Percentiles rank a stretch among this genome's conserved stretches.
These are phyloP conservation scores for Mastomys coucha DNA, from an alignment of 2,113 vertebrate species.

Conservation along the genomic window DNA sequence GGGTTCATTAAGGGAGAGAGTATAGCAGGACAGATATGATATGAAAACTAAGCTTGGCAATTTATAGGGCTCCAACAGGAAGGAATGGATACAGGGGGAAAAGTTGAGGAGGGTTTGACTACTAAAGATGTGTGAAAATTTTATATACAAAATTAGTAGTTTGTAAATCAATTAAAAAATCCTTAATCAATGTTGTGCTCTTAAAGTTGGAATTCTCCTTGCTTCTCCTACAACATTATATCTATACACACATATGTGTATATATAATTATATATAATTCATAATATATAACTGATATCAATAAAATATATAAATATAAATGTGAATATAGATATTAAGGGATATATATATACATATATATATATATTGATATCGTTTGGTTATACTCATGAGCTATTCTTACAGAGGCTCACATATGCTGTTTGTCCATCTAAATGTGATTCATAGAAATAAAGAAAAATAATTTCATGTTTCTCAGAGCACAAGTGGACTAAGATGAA, in stretches of 20 bases:
- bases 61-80: not conserved
- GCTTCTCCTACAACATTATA: not conserved
- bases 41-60: not conserved
- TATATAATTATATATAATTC: not conserved
- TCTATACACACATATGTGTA: not conserved
- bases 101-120: not conserved
- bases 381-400: not conserved
- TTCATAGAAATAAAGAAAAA: not conserved
- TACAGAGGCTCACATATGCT: not conserved
- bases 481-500: not conserved
- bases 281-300: not conserved
- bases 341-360: not conserved
- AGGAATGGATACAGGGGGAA: not conserved
- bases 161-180: not conserved
- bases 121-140: not conserved
- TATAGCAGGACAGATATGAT: too few species aligned
- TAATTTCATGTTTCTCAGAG: not conserved
- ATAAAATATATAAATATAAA: too few species aligned
- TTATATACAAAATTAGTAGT: not conserved
- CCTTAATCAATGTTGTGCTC: not conserved
- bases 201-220: not conserved
- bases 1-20: not conserved
- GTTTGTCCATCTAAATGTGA: not conserved
- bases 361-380: not conserved
- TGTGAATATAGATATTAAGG: too few species aligned